Conservation (phyloP, 2,797 vertebrate species). For the Chaunax sp. region DNA sequence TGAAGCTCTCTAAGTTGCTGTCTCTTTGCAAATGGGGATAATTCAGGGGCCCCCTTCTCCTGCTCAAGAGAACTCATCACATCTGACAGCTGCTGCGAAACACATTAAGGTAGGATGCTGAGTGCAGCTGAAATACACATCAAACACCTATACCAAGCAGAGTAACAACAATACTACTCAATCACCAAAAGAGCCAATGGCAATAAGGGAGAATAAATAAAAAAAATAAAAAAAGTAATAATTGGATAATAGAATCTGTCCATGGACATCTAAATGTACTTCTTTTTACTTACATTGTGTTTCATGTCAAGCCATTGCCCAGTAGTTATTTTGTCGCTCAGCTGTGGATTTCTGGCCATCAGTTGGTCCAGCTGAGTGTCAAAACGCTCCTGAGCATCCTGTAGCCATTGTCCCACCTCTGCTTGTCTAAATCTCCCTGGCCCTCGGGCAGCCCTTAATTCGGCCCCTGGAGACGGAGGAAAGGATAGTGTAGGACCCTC, state of each 20-base stretch:
- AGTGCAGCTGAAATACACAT: neutral
- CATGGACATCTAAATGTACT: neutral
- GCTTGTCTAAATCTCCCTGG: conserved; percentile 63
- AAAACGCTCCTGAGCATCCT: conserved; percentile 56
- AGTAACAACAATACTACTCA: neutral
- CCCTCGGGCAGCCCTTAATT: conserved; percentile 49
- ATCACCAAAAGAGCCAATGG: neutral
- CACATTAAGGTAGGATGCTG: conserved; percentile 9
- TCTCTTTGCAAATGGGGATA: conserved; percentile 66
- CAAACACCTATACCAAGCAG: neutral
- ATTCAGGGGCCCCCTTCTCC: conserved; percentile 69
- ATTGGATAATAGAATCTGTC: conserved; percentile 2
- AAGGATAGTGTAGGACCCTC: conserved; percentile 38
- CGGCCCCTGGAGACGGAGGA: conserved; percentile 49
- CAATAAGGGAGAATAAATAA: neutral
- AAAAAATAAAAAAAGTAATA: too few relatives aligned
- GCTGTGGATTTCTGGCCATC: conserved; percentile 62
- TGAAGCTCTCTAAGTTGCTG: conserved; percentile 62
- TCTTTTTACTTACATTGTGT: conserved; percentile 71
- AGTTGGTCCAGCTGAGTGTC: conserved; percentile 70
- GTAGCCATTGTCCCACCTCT: conserved; percentile 60
- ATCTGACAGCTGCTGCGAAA: conserved; percentile 72
- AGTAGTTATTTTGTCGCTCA: conserved; percentile 59
- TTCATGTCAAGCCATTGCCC: conserved; percentile 75
- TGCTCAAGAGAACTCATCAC: conserved; percentile 63